These are phyloP conservation scores for Luperina nickerlii DNA, from an alignment of 2,888 invertebrate genomes.

Conservation along the genomic window DNA sequence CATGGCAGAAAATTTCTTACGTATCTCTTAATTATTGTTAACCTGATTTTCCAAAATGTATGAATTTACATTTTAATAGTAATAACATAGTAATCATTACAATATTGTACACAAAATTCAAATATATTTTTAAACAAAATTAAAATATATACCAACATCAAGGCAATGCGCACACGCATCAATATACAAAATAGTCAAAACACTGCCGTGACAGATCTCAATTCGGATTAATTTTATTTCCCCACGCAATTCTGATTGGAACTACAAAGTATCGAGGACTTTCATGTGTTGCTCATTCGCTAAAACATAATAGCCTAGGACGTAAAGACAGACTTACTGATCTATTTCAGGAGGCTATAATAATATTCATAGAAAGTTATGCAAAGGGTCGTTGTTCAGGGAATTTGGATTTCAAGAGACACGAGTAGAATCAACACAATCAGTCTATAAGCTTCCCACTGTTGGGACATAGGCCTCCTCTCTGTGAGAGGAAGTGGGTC, in stretches of 20 bases:
- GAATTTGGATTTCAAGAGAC: neutral
- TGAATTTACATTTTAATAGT: neutral
- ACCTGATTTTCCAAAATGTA: neutral
- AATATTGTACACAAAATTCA: neutral
- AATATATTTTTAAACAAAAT: neutral
- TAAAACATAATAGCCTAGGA: slow-evolving; percentile 52
- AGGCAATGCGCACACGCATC: slow-evolving; percentile 15
- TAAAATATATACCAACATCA: slow-evolving; percentile 9
- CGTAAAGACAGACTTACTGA: slow-evolving; percentile 45
- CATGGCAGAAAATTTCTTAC: neutral
- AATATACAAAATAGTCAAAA: slow-evolving; percentile 32
- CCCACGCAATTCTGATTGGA: slow-evolving; percentile 49
- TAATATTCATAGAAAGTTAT: slow-evolving; percentile 57
- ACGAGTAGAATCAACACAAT: no score
- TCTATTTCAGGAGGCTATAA: slow-evolving; percentile 57
- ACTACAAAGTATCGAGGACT: slow-evolving; percentile 57
- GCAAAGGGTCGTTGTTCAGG: slow-evolving; percentile 23
- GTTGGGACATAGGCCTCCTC: neutral
- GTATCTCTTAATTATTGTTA: neutral
- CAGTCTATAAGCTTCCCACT: neutral
- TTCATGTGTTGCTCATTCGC: slow-evolving; percentile 57
- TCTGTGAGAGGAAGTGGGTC: neutral
- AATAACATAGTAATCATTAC: neutral
- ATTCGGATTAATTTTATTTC: slow-evolving; percentile 55
- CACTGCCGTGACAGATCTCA: slow-evolving; percentile 42